Conservation (phyloP, 2,113 vertebrate species). For the Megaceryle maxima region DNA sequence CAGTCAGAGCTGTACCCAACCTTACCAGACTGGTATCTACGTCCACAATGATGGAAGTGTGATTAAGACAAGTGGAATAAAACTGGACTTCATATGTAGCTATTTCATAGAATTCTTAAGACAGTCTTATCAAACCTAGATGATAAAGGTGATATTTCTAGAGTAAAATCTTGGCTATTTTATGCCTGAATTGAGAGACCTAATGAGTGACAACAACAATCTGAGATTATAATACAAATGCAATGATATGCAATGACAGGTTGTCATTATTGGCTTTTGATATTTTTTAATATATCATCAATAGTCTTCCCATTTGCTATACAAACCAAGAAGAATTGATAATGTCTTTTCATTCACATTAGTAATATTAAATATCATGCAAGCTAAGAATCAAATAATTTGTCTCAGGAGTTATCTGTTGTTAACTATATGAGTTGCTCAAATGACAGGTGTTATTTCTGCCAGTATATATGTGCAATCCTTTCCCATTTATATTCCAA, state of each 20-base stretch:
- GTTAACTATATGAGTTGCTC: neutral
- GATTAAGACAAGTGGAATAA: neutral
- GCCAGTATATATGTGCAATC: neutral
- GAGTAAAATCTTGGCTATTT: neutral
- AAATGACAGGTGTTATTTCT: neutral
- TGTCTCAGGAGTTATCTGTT: neutral
- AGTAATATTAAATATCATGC: neutral
- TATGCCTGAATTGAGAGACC: neutral
- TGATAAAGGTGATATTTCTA: neutral
- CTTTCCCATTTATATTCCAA: neutral
- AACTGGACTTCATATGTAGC: neutral
- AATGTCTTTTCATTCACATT: neutral
- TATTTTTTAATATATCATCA: neutral
- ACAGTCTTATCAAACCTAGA: neutral
- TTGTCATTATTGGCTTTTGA: neutral
- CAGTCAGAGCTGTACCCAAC: neutral
- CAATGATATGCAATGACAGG: neutral
- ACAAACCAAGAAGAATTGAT: neutral
- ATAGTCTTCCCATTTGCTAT: neutral
- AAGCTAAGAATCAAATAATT: neutral
- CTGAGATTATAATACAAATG: neutral
- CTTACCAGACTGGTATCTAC: neutral
- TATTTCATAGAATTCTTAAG: neutral
- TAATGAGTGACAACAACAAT: neutral
- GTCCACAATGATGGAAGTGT: neutral